phyloP scores from a whole-genome alignment of 1,140 invertebrate species.

The Sweltsa coloradensis region DNA sequence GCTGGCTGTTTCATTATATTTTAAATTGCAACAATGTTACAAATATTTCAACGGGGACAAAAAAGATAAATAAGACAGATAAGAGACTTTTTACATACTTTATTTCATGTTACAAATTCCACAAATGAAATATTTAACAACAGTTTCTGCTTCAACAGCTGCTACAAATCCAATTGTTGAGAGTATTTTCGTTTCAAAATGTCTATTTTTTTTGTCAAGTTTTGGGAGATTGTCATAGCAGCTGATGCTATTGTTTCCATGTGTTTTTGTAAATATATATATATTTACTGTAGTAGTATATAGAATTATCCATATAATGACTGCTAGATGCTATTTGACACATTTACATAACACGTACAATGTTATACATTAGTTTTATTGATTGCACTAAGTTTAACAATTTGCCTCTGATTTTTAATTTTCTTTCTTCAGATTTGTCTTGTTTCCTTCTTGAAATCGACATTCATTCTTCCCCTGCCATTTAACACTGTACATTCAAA shows the following conservation, averaged over 20 bases:
- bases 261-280: constrained; percentile 8
- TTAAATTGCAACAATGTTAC: no score
- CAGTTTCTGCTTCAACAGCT: constrained; percentile 4
- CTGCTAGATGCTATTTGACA: constrained; percentile 3
- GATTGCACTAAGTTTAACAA: constrained; percentile 9
- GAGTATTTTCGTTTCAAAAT: constrained; percentile 4
- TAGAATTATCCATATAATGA: neutral
- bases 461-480: neutral
- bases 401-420: neutral
- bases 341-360: constrained; percentile 9
- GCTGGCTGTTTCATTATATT: no score
- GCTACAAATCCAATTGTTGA: constrained; percentile 1
- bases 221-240: constrained; percentile 9
- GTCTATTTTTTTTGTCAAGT: constrained; percentile 4
- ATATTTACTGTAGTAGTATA: neutral
- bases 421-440: neutral
- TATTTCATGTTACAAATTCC: constrained; percentile 9
- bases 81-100: constrained; percentile 1
- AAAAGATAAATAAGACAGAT: no score
- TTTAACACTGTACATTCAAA: no score
- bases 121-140: constrained; percentile 6
- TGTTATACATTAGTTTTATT: constrained; percentile 9
- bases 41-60: no score
- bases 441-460: neutral
- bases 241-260: constrained; percentile 7